These are phyloP conservation scores for Forbesichthys agassizii DNA, from an alignment of 2,113 vertebrate species.

Conservation along the genomic window DNA sequence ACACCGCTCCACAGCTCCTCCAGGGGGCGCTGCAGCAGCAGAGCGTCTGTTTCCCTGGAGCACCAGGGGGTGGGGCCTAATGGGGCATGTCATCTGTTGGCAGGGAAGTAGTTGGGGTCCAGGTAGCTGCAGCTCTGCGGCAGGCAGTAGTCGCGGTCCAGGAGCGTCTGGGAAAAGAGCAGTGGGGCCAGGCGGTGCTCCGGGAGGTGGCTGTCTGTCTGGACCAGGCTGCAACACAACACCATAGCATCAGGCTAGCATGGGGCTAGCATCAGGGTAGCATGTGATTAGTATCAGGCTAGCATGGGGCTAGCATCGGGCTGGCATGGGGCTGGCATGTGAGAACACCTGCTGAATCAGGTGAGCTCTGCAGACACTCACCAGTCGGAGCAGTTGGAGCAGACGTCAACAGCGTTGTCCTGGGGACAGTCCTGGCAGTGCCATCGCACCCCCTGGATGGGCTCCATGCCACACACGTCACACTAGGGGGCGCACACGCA, in stretches of 20 bases:
- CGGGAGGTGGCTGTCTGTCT: conserved; percentile 95
- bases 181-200: conserved; percentile 91
- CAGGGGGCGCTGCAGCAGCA: conserved; percentile 40
- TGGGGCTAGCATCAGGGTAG: too few relatives aligned
- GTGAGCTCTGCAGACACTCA: conserved; percentile 61
- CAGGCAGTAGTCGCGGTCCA: conserved; percentile 99
- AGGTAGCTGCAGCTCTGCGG: conserved; percentile 92
- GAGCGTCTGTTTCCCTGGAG: conserved; percentile 50
- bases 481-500: conserved; percentile 76
- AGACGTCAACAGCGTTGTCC: conserved; percentile 94
- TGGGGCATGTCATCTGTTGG: conserved; percentile 96
- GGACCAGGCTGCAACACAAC: conserved; percentile 80
- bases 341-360: too few relatives aligned
- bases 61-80: conserved; percentile 49
- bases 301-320: too few relatives aligned
- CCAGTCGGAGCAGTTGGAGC: conserved; percentile 96
- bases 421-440: conserved; percentile 95
- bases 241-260: too few relatives aligned
- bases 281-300: too few relatives aligned
- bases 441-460: conserved; percentile 95
- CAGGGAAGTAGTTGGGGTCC: conserved; percentile 99
- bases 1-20: conserved; percentile 38
- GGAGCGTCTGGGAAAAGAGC: conserved; percentile 88
- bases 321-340: too few relatives aligned
- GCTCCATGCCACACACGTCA: conserved; percentile 90